Base-by-base conservation (phyloP, 2,113 vertebrate genomes). In the Pterocles gutturalis region DNA sequence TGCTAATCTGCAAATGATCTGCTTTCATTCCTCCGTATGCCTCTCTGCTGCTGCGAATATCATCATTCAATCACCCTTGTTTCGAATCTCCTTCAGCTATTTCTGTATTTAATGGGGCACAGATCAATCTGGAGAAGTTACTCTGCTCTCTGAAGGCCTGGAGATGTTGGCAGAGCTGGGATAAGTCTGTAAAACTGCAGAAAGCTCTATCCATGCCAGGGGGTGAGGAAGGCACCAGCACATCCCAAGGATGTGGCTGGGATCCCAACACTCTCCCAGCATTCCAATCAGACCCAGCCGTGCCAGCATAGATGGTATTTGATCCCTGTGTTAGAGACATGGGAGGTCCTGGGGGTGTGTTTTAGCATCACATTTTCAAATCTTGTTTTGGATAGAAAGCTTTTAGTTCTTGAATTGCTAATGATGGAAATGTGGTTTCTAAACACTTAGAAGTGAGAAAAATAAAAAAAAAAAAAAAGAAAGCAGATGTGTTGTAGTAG, bases 251-350 rank as follows among this genome's bases (percentile, higher is more conserved):
- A 17, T 38, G 36, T 11, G 10, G 26, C n/a, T 7, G 6, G 15
- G 49, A 22, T 6, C 3, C n/a, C 36, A 5, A 19, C 11, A 7
- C n/a, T 69, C 20, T 13, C 11, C 48, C 36, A 0, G 10, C 3
- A 0, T 7, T 7, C 38, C 4, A 2, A 20, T 1, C 2, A 4
- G 33, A 25, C 24, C 41, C 31, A 18, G 36, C 17, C 10, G 17
- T 25, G 26, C 28, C 46, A 33, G 34, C 25, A 54, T 2, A 0
- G 8, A 6, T 3, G 0, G 2, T 5, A 17, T 26, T 3, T 28
- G 34, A 48, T 61, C 31, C 55, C 49, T 17, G 11, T 31, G 8
- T 24, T 22, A 28, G 21, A 48, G 20, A 28, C 15, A 8, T 2
- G 25, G 14, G 11, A 24, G 10, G 17, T 29, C 29, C 55, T 31